Percentiles rank a stretch among this genome's conserved stretches.
Conservation (phyloP, 2,888 invertebrate genomes). For the Drosophila affinis region DNA sequence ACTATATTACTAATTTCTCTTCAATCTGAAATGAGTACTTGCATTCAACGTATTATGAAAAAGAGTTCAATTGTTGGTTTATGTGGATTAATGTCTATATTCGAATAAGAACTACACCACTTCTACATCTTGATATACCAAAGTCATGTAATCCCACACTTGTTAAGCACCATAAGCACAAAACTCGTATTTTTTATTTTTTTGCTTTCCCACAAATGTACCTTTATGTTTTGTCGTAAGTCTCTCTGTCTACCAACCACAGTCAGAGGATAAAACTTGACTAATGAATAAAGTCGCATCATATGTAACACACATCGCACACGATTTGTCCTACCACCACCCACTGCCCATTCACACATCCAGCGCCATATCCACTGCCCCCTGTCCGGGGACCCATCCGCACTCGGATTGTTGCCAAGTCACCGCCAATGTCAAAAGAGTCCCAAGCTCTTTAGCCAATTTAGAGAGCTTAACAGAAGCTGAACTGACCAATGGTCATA, state of each 20-base stretch:
- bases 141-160: neutral
- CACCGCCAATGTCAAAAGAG: slow-evolving; percentile 47
- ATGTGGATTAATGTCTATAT: neutral
- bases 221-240: neutral
- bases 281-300: slow-evolving; percentile 43
- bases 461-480: slow-evolving; percentile 80
- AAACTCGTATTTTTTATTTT: neutral
- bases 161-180: neutral
- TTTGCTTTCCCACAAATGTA: neutral
- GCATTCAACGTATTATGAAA: no score
- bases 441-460: slow-evolving; percentile 82
- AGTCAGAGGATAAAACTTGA: slow-evolving; percentile 11
- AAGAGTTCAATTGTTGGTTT: neutral
- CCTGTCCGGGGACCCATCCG: neutral
- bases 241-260: slow-evolving; percentile 6
- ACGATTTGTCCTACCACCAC: neutral
- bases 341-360: neutral
- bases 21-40: neutral
- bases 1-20: neutral
- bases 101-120: neutral
- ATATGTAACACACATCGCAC: slow-evolving; percentile 22
- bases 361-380: neutral
- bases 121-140: neutral
- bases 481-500: slow-evolving; percentile 66
- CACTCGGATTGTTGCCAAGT: slow-evolving; percentile 41